phyloP scores from a whole-genome alignment of 2,113 vertebrate species.

The Gopherus evgoodei region DNA sequence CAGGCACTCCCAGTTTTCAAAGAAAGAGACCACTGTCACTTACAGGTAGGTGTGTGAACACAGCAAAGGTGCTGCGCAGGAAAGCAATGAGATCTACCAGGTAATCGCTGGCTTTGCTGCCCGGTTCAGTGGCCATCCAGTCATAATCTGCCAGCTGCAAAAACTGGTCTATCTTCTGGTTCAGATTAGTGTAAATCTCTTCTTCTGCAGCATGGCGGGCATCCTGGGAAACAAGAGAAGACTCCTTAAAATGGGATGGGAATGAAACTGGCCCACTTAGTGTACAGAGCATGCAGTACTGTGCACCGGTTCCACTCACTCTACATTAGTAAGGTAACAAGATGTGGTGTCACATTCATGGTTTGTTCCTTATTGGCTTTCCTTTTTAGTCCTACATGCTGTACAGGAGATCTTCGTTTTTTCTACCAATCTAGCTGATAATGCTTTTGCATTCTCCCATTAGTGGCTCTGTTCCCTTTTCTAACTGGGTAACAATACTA shows the following conservation, averaged over 20 bases:
- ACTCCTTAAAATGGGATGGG: fast-evolving
- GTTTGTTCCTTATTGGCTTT: neutral
- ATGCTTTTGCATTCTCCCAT: neutral
- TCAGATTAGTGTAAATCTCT: conserved; percentile 98
- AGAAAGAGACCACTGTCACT: conserved; percentile 62
- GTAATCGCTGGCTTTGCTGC: conserved; percentile 89
- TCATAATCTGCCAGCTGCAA: conserved; percentile 96
- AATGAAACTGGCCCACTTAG: too few species aligned
- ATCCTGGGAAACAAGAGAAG: conserved; percentile 80
- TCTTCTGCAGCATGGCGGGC: conserved; percentile 95
- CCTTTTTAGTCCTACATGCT: neutral
- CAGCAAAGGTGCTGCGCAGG: conserved; percentile 94
- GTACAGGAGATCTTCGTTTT: neutral
- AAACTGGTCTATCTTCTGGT: conserved; percentile 99
- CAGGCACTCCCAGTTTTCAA: fast-evolving
- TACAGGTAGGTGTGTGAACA: conserved; percentile 97
- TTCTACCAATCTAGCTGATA: neutral
- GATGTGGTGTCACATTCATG: too few species aligned
- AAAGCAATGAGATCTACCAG: conserved; percentile 95
- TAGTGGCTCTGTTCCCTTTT: conserved; percentile 6
- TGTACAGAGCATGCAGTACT: too few species aligned
- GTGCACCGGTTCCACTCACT: neutral
- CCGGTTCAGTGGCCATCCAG: conserved; percentile 86
- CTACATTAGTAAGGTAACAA: neutral
- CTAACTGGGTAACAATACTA: neutral